Conservation (phyloP, 2,797 vertebrate species). For the Micrastur ruficollis region DNA sequence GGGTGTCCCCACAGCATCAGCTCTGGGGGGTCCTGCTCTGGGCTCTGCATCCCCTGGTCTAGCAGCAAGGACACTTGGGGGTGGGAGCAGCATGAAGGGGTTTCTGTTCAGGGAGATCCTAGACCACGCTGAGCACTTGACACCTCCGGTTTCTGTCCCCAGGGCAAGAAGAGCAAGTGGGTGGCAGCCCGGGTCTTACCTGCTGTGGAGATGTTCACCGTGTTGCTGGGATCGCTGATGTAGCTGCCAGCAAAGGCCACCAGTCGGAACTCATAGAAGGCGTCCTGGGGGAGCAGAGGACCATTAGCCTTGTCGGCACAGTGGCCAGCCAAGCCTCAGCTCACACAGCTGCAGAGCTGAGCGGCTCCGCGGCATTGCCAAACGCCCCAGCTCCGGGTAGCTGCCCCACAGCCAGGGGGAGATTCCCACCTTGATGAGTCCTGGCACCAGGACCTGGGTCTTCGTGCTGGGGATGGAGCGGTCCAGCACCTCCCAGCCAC, state of each 20-base stretch:
- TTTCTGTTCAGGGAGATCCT: not conserved
- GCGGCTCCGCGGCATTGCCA: rapidly evolving
- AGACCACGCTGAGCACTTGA: too few relatives aligned
- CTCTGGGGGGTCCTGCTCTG: not conserved
- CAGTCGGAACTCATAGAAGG: constrained; percentile 88
- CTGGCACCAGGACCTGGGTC: constrained; percentile 85
- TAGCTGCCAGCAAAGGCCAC: constrained; percentile 85
- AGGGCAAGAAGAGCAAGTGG: not conserved
- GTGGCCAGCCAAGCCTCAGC: not conserved
- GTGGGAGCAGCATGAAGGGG: not conserved
- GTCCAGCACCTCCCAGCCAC: constrained; percentile 87
- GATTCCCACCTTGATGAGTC: constrained; percentile 85
- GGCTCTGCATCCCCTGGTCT: too few relatives aligned
- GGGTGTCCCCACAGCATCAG: too few relatives aligned
- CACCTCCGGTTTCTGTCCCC: not conserved
- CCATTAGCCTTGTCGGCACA: rapidly evolving
- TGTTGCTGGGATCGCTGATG: constrained; percentile 89
- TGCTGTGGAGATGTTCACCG: constrained; percentile 85
- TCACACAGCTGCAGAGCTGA: not conserved
- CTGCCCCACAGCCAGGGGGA: too few relatives aligned
- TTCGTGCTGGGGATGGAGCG: constrained; percentile 79
- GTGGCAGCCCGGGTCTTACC: constrained; percentile 70
- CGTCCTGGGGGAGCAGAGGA: constrained; percentile 75
- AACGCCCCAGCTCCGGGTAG: not conserved
- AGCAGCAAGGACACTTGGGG: not conserved